phyloP scores from a whole-genome alignment of 64 coral and sea anemone species.

The Montipora foliosa region DNA sequence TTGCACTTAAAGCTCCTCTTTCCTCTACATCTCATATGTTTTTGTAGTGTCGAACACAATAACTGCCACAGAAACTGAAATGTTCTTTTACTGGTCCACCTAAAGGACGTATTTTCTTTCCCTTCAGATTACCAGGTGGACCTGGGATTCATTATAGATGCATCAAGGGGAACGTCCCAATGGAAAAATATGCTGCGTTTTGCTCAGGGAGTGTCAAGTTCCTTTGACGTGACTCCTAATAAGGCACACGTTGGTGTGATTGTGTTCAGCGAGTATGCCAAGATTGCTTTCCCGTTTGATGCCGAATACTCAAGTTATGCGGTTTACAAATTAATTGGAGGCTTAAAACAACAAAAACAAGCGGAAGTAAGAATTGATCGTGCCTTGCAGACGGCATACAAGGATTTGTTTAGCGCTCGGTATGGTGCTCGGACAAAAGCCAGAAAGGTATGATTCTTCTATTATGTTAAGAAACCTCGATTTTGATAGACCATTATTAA shows the following conservation, averaged over 20 bases:
- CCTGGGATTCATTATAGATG: constrained; percentile 68
- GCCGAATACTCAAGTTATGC: constrained; percentile 44
- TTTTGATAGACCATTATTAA: too few species aligned
- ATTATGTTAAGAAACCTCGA: too few species aligned
- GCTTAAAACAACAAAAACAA: constrained; percentile 11
- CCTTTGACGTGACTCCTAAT: constrained; percentile 52
- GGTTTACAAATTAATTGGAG: constrained; percentile 50
- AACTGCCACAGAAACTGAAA: too few species aligned
- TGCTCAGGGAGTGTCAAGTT: constrained; percentile 32
- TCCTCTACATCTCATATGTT: too few species aligned
- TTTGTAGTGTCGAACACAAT: too few species aligned
- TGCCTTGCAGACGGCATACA: constrained; percentile 53
- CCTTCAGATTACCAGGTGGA: constrained; percentile 50
- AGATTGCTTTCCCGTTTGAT: constrained; percentile 66
- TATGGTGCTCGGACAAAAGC: constrained; percentile 40
- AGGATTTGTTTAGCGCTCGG: constrained; percentile 54
- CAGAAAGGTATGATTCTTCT: constrained; percentile 50
- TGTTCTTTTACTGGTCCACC: neutral
- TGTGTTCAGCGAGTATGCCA: constrained; percentile 52
- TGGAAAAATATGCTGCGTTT: constrained; percentile 45
- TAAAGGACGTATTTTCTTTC: neutral
- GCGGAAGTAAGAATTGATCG: constrained; percentile 21
- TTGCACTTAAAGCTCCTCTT: too few species aligned
- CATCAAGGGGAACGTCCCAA: constrained; percentile 15
- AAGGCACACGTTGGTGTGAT: constrained; percentile 61